Percentiles rank a stretch among this genome's conserved stretches.
phyloP scores from a whole-genome alignment of 2,797 vertebrate genomes.

The Synaphobranchus kaupii region DNA sequence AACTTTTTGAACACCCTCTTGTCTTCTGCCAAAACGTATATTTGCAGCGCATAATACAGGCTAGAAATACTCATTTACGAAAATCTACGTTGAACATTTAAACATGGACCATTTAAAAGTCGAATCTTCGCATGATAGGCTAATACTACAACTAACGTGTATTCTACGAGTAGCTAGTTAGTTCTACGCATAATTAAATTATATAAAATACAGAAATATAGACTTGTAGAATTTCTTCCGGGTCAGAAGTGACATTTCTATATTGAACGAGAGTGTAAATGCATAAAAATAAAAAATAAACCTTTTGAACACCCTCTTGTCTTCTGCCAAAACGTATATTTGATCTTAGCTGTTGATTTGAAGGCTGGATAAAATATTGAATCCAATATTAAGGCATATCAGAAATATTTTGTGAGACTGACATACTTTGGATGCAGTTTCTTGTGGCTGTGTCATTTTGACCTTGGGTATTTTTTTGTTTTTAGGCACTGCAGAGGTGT shows the following conservation, averaged over 20 bases:
- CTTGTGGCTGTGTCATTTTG: not conserved
- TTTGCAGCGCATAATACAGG: no score
- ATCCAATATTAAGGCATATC: no score
- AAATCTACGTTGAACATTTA: no score
- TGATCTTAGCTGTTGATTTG: no score
- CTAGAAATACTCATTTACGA: no score
- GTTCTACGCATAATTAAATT: not conserved
- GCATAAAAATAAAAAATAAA: no score
- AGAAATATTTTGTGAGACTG: not conserved
- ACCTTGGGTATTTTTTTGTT: not conserved
- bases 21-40: not conserved
- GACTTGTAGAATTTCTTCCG: not conserved
- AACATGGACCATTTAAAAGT: no score
- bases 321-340: no score
- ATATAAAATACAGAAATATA: not conserved
- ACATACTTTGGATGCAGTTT: not conserved
- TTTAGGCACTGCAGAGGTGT: slow-evolving; percentile 87
- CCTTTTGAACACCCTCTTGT: no score
- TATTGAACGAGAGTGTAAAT: slow-evolving; percentile 3
- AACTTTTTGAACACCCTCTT: not conserved
- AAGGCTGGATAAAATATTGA: no score
- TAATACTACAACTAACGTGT: not conserved
- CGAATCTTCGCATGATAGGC: no score
- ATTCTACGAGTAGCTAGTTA: not conserved
- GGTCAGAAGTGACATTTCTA: slow-evolving; percentile 52